These are phyloP conservation scores for Blennius ocellaris DNA, from an alignment of 2,113 vertebrate genomes.

Conservation along the genomic window DNA sequence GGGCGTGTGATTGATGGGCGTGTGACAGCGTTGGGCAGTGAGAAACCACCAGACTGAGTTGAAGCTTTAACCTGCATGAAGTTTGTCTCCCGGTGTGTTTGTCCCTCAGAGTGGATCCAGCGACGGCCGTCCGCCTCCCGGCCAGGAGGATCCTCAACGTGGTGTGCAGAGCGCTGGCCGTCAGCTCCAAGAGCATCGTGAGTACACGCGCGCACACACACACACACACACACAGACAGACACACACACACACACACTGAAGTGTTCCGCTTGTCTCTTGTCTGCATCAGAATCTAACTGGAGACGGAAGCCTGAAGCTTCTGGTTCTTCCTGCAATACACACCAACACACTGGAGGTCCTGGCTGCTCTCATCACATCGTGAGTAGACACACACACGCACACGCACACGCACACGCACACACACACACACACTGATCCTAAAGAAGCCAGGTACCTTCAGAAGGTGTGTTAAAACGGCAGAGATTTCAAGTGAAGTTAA, in stretches of 20 bases:
- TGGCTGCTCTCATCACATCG: constrained; percentile 87
- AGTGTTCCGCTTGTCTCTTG: not conserved
- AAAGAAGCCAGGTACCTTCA: no score
- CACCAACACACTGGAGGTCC: constrained; percentile 84
- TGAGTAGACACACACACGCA: constrained; percentile 73
- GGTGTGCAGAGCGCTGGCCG: constrained; percentile 86
- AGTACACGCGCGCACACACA: constrained; percentile 32
- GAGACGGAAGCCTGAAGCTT: constrained; percentile 87
- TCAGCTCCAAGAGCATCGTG: constrained; percentile 88
- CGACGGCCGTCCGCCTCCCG: constrained; percentile 86
- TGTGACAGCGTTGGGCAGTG: no score
- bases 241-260: accelerated
- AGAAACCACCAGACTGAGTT: no score
- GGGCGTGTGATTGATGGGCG: no score
- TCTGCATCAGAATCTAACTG: constrained; percentile 83
- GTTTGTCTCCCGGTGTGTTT: not conserved
- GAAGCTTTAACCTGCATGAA: no score
- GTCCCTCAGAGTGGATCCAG: constrained; percentile 84
- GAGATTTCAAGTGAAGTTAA: no score
- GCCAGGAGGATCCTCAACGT: constrained; percentile 88
- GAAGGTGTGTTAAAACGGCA: no score
- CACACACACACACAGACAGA: not conserved
- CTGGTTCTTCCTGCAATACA: constrained; percentile 88
- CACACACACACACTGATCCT: not conserved
- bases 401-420: not conserved